A percentile compares a stretch with the other conserved stretches of the same genome.
phyloP scores from a whole-genome alignment of 2,888 invertebrate genomes.

The Tolmerus cingulatus region DNA sequence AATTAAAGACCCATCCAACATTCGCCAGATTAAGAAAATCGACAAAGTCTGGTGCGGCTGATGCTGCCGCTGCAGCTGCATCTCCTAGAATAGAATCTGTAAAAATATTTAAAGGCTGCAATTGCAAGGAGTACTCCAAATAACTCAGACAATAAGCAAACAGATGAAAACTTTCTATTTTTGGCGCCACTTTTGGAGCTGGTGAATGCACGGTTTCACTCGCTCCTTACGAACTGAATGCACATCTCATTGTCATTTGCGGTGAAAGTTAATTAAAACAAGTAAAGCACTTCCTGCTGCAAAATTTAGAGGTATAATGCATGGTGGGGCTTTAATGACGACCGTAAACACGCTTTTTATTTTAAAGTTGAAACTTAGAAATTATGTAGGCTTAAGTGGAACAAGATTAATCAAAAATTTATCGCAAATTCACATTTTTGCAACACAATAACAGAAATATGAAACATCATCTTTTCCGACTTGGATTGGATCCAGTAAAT shows the following conservation, averaged over 20 bases:
- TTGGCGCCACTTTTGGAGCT: not conserved
- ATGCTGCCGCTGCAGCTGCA: not conserved
- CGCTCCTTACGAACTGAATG: not conserved
- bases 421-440: no score
- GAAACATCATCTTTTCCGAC: no score
- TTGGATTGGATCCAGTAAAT: no score
- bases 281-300: not conserved
- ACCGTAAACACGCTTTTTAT: no score
- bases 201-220: not conserved
- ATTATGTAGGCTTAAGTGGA: no score
- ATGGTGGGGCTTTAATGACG: not conserved
- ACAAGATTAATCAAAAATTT: no score
- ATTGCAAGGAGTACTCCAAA: not conserved
- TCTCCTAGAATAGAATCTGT: not conserved
- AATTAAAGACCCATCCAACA: not conserved
- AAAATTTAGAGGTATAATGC: not conserved
- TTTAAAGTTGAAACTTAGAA: no score
- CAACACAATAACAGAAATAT: no score
- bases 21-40: not conserved
- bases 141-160: constrained; percentile 7
- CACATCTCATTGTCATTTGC: not conserved
- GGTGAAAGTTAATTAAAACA: not conserved
- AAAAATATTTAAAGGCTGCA: not conserved
- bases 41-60: not conserved
- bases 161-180: constrained; percentile 7